These are phyloP conservation scores for Iselma pallidipennis DNA, from an alignment of 2,888 invertebrate species.

Conservation along the genomic window DNA sequence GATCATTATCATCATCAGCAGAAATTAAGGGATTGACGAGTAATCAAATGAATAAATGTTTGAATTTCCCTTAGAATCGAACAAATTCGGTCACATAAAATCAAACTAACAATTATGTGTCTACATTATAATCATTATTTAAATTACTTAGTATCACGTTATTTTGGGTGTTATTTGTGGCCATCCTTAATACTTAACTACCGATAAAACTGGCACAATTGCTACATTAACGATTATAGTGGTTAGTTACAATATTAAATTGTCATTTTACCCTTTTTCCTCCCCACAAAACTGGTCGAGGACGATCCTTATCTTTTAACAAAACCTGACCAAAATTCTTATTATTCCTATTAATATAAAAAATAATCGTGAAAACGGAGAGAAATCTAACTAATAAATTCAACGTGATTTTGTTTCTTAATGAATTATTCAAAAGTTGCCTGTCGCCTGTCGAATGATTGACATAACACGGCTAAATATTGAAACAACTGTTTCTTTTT, in stretches of 20 bases:
- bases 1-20: neutral
- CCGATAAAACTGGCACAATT: neutral
- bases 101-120: neutral
- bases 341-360: neutral
- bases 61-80: neutral
- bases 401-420: neutral
- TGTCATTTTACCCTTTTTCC: neutral
- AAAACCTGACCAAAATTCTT: neutral
- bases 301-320: neutral
- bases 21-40: neutral
- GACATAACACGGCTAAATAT: neutral
- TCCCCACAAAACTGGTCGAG: neutral
- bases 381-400: too few species aligned
- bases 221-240: neutral
- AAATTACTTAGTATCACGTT: neutral
- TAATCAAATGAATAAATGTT: neutral
- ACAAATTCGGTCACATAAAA: neutral
- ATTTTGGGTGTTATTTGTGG: neutral
- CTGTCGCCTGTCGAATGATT: neutral
- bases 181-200: neutral
- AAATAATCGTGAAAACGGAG: neutral
- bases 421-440: neutral
- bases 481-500: too few species aligned
- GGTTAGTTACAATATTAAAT: neutral
- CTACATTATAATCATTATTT: neutral